Conservation (phyloP, 1,140 invertebrate genomes). For the Pseudomyrmex concolor region DNA sequence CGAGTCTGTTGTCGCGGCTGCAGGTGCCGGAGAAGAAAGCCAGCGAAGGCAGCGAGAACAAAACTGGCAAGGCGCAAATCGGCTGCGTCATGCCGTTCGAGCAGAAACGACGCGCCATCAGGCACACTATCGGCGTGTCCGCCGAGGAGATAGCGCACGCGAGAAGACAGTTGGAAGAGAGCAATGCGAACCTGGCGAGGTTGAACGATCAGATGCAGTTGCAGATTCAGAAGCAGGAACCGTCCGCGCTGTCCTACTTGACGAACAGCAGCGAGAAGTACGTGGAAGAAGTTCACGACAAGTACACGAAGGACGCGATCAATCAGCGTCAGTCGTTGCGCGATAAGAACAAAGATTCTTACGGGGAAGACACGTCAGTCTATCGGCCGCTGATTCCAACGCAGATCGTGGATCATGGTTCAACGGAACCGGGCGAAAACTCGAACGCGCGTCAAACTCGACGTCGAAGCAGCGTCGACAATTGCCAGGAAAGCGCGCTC, state of each 20-base stretch:
- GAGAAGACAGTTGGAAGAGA: slow-evolving; percentile 89
- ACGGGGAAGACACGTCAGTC: slow-evolving; percentile 17
- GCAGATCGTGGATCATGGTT: slow-evolving; percentile 16
- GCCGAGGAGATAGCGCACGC: slow-evolving; percentile 91
- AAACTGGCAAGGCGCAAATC: background rate
- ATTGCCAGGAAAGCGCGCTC: slow-evolving; percentile 55
- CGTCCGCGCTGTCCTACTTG: background rate
- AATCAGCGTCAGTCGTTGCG: slow-evolving; percentile 82
- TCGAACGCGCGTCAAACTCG: slow-evolving; percentile 24
- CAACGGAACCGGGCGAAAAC: background rate
- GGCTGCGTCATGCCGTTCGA: background rate
- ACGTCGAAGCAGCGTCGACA: slow-evolving; percentile 29
- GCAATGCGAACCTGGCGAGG: slow-evolving; percentile 1
- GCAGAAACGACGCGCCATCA: slow-evolving; percentile 84
- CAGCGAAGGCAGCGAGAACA: background rate
- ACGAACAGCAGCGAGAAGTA: slow-evolving; percentile 32
- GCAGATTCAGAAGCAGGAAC: slow-evolving; percentile 31
- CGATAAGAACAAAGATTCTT: slow-evolving; percentile 73
- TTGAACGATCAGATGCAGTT: slow-evolving; percentile 37
- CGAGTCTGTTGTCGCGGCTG: slow-evolving; percentile 90
- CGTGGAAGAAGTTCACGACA: slow-evolving; percentile 74
- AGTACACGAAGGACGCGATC: slow-evolving; percentile 82
- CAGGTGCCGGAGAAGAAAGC: slow-evolving; percentile 82
- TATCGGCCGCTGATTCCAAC: background rate
- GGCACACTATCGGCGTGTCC: slow-evolving; percentile 93